Base-by-base conservation (phyloP, 1,140 invertebrate genomes). In the Drosophila dunni region DNA sequence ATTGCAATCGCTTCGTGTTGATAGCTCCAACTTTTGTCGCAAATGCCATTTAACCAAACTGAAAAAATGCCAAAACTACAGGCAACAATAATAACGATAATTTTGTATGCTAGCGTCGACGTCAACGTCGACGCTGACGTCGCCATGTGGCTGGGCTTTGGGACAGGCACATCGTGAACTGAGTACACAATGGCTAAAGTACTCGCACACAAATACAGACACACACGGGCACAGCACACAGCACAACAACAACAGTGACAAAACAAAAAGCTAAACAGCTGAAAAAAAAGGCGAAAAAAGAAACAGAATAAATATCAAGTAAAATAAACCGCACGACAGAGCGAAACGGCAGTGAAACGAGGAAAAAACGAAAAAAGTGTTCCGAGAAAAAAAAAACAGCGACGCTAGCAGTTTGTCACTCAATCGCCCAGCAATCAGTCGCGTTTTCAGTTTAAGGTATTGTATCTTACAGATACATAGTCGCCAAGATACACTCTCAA, bases 111-210 rank as follows among this genome's bases (percentile, higher is more conserved):
- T 51, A 63, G 8, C 45, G 46, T 63, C 45, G 17, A 46, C 24
- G 57, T 45, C 36, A 7, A 50, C 60, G 63, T 60, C 62, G 77
- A 54, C 66, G 73, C 56, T 69, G 58, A 64, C 74, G 74, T 78
- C 67, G 81, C 75, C 78, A 74, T 72, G 66, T 61, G 50, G 60
- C 50, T 74, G 29, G 60, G 67, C 74, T 51, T 29, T 40, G 36
- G 48, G 64, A 24, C 56, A 40, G 66, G 69, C 82, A 77, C 77
- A 83, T 79, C 84, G 83, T 83, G 83, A 74, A 80, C 84, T 83
- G 83, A 80, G 83, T 89, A 88, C 83, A 88, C 83, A 88, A 88
- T 88, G 84, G 80, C 78, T 84, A 84, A 89, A 89, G 80, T 89
- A 89, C 24, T 29, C 24, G 24, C 85, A 90, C 67, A 84, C 79